A percentile compares a stretch with the other conserved stretches of the same genome.
Conservation (phyloP, 2,888 invertebrate genomes). For the Limnephilus auricula region DNA sequence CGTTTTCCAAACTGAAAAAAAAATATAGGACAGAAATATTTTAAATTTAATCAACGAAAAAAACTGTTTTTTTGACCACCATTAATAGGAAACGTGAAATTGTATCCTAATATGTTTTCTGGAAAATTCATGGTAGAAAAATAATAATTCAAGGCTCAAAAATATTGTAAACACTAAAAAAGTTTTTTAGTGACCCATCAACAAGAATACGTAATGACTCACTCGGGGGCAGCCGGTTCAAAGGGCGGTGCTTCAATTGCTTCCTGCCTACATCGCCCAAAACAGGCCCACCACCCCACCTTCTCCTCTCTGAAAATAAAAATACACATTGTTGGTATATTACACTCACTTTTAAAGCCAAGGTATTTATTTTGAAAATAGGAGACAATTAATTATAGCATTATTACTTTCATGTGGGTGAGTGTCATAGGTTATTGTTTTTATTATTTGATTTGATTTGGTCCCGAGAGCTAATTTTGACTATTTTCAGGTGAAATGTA, state of each 20-base stretch:
- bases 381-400: background rate
- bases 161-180: too few relatives aligned
- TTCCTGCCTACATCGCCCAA: background rate
- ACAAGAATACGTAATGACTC: background rate
- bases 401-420: too few relatives aligned
- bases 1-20: too few relatives aligned
- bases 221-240: constrained; percentile 32
- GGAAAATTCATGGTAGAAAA: too few relatives aligned
- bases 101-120: too few relatives aligned
- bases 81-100: too few relatives aligned
- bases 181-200: too few relatives aligned
- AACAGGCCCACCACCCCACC: background rate
- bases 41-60: too few relatives aligned
- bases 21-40: too few relatives aligned
- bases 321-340: background rate
- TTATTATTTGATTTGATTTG: too few relatives aligned
- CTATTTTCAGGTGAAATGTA: background rate
- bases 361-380: background rate
- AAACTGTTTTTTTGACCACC: too few relatives aligned
- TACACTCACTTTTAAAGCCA: background rate
- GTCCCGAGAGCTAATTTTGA: background rate
- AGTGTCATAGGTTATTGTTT: background rate
- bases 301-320: constrained; percentile 21
- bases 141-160: too few relatives aligned
- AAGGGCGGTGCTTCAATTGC: background rate